A percentile compares a stretch with the other conserved stretches of the same genome.
Conservation (phyloP, 1,140 invertebrate species). For the Plectrocnemia conspersa region DNA sequence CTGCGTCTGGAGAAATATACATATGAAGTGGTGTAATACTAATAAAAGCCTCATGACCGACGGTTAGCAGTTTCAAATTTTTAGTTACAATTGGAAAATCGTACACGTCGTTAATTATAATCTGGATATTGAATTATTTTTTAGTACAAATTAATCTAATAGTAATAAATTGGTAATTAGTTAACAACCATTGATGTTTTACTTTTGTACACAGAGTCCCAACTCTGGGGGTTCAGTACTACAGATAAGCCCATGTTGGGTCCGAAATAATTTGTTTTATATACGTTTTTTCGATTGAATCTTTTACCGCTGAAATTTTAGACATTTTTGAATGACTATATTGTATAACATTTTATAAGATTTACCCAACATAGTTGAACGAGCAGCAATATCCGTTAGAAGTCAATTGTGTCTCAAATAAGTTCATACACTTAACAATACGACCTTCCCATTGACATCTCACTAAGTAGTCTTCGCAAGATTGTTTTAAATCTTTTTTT, state of each 20-base stretch:
- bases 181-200: too few species aligned
- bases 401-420: not conserved
- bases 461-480: not conserved
- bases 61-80: not conserved
- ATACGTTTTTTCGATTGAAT: too few species aligned
- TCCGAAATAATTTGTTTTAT: too few species aligned
- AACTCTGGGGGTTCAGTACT: too few species aligned
- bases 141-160: too few species aligned
- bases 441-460: not conserved
- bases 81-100: too few species aligned
- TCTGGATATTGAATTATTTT: too few species aligned
- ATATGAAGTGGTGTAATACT: not conserved
- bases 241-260: too few species aligned
- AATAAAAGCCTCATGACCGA: conserved; percentile 1
- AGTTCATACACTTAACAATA: not conserved
- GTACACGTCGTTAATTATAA: too few species aligned
- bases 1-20: not conserved
- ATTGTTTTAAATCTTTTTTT: not conserved
- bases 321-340: not conserved
- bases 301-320: too few species aligned
- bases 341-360: not conserved
- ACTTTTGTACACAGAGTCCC: too few species aligned
- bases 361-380: not conserved
- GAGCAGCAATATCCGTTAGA: not conserved
- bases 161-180: too few species aligned